These are phyloP conservation scores for Strigamia crassipes DNA, from an alignment of 2,888 invertebrate species.

Conservation along the genomic window DNA sequence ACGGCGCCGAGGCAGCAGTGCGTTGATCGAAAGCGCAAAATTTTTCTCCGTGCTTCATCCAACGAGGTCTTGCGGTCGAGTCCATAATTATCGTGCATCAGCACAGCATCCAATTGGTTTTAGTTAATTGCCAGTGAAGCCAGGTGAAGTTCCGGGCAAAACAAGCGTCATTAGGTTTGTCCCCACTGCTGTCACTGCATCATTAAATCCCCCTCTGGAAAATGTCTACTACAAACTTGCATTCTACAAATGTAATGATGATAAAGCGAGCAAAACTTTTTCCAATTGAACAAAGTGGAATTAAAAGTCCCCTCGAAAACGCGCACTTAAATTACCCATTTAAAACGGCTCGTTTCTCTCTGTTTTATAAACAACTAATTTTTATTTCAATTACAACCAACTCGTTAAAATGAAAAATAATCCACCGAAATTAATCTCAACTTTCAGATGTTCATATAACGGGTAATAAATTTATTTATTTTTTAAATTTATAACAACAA, in stretches of 20 bases:
- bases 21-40: slow-evolving; percentile 33
- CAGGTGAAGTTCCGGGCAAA: slow-evolving; percentile 42
- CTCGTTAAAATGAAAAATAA: background rate
- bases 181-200: slow-evolving; percentile 38
- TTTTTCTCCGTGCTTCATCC: slow-evolving; percentile 32
- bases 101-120: slow-evolving; percentile 42
- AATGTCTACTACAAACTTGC: slow-evolving; percentile 34
- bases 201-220: slow-evolving; percentile 38
- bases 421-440: background rate
- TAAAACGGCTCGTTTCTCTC: background rate
- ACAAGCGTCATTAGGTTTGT: slow-evolving; percentile 42
- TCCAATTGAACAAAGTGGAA: slow-evolving; percentile 40
- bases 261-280: slow-evolving; percentile 28
- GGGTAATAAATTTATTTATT: background rate
- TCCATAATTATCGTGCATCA: slow-evolving; percentile 42
- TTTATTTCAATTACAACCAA: slow-evolving; percentile 14
- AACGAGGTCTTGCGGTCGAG: slow-evolving; percentile 34
- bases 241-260: slow-evolving; percentile 34
- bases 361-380: background rate
- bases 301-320: slow-evolving; percentile 7
- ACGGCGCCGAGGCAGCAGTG: background rate
- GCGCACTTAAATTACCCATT: slow-evolving; percentile 19
- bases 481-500: background rate
- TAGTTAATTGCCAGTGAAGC: slow-evolving; percentile 42
- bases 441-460: background rate